Evolutionary conservation across 1,140 invertebrate genomes (phyloP).

Genomic region (Paralvinella palmiformis): DNA sequence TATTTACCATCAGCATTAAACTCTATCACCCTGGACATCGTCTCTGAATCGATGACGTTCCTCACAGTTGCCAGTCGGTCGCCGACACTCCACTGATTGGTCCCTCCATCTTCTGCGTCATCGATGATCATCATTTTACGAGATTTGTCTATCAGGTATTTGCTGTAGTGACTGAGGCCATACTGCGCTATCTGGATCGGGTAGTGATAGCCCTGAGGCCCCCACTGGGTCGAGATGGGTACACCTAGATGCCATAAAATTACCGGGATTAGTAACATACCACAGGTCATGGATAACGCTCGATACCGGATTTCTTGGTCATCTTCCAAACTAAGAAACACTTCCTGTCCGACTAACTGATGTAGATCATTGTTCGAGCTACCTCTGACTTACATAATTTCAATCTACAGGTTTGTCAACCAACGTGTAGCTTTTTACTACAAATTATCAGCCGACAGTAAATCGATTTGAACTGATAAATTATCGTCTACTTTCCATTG

Average conservation of each 20-base stretch:
- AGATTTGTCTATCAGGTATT: slow-evolving; percentile 57
- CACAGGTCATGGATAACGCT: no score
- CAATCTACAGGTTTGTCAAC: no score
- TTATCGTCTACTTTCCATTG: no score
- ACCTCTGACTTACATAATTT: no score
- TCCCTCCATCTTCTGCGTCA: slow-evolving; percentile 56
- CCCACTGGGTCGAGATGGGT: slow-evolving; percentile 92
- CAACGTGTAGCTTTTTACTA: no score
- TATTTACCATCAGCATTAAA: slow-evolving; percentile 38
- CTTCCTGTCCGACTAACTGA: no score
- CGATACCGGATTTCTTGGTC: no score
- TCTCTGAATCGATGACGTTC: slow-evolving; percentile 22
- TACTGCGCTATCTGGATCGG: slow-evolving; percentile 98
- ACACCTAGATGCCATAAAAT: slow-evolving; percentile 56
- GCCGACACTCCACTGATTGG: slow-evolving; percentile 29
- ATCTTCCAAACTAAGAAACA: no score
- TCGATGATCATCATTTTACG: slow-evolving; percentile 54
- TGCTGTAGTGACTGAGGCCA: slow-evolving; percentile 93
- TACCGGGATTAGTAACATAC: no score
- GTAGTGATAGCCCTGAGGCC: slow-evolving; percentile 82
- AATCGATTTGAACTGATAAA: no score
- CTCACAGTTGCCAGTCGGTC: slow-evolving; percentile 12
- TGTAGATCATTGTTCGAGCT: no score
- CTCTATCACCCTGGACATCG: slow-evolving; percentile 29
- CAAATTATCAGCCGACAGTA: no score